Percentiles rank a stretch among this genome's conserved stretches.
These are phyloP conservation scores for Epinephelus fuscoguttatus DNA, from an alignment of 2,113 vertebrate species.

Conservation along the genomic window DNA sequence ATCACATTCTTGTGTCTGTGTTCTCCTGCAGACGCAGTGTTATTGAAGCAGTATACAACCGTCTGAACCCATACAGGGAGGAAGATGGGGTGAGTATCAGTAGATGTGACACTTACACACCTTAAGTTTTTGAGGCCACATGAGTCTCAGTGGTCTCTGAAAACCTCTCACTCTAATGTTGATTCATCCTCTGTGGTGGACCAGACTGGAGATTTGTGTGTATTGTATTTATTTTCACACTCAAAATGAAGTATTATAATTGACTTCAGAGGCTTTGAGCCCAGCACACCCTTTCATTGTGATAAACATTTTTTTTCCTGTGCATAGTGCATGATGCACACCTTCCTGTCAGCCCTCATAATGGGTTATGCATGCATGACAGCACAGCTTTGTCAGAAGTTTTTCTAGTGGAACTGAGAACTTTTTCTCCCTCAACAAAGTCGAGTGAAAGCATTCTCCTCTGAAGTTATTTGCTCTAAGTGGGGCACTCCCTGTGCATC, in stretches of 20 bases:
- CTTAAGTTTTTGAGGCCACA: background rate
- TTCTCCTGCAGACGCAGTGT: constrained; percentile 91
- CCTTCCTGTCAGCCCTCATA: background rate
- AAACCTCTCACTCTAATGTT: background rate
- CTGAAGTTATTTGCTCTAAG: background rate
- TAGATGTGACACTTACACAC: background rate
- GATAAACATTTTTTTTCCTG: constrained; percentile 11
- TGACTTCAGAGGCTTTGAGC: constrained; percentile 16
- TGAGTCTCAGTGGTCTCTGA: background rate
- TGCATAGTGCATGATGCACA: constrained; percentile 34
- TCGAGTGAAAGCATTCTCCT: background rate
- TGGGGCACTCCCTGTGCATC: background rate
- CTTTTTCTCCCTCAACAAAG: background rate
- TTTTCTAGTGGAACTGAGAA: constrained; percentile 9
- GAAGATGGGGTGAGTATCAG: constrained; percentile 95
- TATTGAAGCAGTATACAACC: constrained; percentile 98
- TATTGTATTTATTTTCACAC: background rate
- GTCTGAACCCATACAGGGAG: constrained; percentile 96
- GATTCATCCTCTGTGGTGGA: constrained; percentile 6
- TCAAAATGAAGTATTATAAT: constrained; percentile 5
- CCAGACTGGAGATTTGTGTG: constrained; percentile 1
- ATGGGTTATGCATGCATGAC: constrained; percentile 24
- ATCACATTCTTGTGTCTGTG: constrained; percentile 18
- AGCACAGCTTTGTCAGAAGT: constrained; percentile 17
- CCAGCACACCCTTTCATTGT: background rate